Evolutionary conservation across 2,888 invertebrate species (phyloP).

Genomic region (Melanophora roralis): DNA sequence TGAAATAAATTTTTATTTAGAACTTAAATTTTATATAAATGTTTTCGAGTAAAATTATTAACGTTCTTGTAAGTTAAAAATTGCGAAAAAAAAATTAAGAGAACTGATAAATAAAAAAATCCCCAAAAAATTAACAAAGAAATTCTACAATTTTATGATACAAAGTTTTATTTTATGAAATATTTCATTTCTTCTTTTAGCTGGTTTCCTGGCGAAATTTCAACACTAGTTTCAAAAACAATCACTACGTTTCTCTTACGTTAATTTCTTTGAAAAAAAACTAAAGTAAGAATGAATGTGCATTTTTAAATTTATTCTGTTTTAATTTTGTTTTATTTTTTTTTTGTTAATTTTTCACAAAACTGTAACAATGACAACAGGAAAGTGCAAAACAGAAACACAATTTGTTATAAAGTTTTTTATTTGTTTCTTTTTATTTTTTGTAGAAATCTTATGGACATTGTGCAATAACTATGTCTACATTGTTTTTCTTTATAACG

Average conservation of each 20-base stretch:
- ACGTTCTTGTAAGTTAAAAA: too few species aligned
- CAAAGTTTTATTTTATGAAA: not conserved
- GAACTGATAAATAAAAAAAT: too few species aligned
- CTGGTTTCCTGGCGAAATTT: slow-evolving; percentile 15
- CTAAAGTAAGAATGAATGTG: not conserved
- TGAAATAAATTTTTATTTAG: too few species aligned
- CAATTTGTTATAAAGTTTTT: slow-evolving; percentile 4
- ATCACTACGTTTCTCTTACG: slow-evolving; percentile 27
- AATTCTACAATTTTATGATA: slow-evolving; percentile 2
- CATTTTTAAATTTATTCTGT: not conserved
- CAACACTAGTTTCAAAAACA: slow-evolving; percentile 39
- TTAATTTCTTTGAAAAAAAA: too few species aligned
- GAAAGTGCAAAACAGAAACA: not conserved
- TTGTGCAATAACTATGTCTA: not conserved
- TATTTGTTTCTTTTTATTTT: not conserved
- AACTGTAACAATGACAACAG: not conserved
- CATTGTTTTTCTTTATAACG: not conserved
- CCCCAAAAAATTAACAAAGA: not conserved
- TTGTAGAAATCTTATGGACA: not conserved
- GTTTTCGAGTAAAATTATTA: too few species aligned
- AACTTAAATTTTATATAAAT: too few species aligned
- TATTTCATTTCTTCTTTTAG: slow-evolving; percentile 7
- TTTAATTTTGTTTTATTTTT: not conserved
- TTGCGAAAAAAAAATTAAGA: too few species aligned
- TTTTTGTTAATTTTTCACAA: not conserved